These are phyloP conservation scores for Caenorhabditis tropicalis DNA, from an alignment of 1,140 invertebrate genomes.

Conservation along the genomic window DNA sequence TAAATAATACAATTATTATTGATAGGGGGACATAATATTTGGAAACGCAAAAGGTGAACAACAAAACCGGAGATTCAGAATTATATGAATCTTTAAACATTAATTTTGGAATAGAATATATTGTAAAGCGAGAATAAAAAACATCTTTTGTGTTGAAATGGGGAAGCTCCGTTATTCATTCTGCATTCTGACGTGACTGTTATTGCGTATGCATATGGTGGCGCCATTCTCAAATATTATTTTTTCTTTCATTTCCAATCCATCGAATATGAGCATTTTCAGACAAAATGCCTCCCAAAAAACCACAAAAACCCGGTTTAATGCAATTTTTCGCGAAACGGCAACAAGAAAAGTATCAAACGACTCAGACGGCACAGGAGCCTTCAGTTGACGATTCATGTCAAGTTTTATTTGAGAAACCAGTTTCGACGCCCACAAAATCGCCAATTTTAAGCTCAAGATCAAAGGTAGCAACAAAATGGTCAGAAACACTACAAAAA, in stretches of 20 bases:
- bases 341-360: conserved; percentile 22
- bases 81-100: too few relatives aligned
- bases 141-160: too few relatives aligned
- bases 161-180: too few relatives aligned
- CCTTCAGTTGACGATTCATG: not conserved
- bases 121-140: too few relatives aligned
- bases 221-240: not conserved
- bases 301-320: not conserved
- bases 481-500: not conserved
- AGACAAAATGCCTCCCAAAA: conserved; percentile 29
- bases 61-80: too few relatives aligned
- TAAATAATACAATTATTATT: too few relatives aligned
- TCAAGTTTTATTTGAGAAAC: conserved; percentile 3
- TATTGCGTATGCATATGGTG: not conserved
- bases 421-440: not conserved
- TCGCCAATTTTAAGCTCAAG: not conserved
- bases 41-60: too few relatives aligned
- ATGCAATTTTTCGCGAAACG: conserved; percentile 23
- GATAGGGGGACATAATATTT: too few relatives aligned
- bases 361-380: not conserved
- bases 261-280: not conserved
- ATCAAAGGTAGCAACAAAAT: not conserved
- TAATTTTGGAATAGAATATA: too few relatives aligned
- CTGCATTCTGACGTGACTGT: not conserved
- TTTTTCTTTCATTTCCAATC: not conserved